Percentiles rank a stretch among this genome's conserved stretches.
Evolutionary conservation across 64 coral and sea anemone species (phyloP).

Genomic region (Hydrozoanthus tunicans): DNA sequence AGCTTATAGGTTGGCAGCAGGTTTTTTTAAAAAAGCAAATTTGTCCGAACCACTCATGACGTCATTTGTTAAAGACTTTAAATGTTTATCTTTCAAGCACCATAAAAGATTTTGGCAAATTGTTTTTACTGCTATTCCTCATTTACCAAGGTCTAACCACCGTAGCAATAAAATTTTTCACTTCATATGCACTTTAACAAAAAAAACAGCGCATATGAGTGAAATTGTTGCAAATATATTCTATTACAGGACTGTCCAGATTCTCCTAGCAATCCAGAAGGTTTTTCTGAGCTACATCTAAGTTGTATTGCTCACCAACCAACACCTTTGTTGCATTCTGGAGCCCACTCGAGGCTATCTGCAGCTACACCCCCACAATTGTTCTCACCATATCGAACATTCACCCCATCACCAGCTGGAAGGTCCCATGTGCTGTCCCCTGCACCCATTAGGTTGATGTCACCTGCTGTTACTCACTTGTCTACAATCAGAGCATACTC

Average conservation of each 20-base stretch:
- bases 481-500: slow-evolving; percentile 62
- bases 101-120: too few species aligned
- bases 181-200: too few species aligned
- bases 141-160: too few species aligned
- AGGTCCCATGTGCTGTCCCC: slow-evolving; percentile 68
- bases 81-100: too few species aligned
- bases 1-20: too few species aligned
- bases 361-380: slow-evolving; percentile 69
- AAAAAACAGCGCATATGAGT: neutral
- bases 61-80: too few species aligned
- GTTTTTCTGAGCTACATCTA: slow-evolving; percentile 38
- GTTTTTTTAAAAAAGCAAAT: too few species aligned
- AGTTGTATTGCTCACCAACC: slow-evolving; percentile 66
- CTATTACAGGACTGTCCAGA: slow-evolving; percentile 72
- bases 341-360: slow-evolving; percentile 71
- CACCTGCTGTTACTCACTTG: slow-evolving; percentile 64
- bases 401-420: slow-evolving; percentile 54
- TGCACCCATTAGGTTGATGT: slow-evolving; percentile 68
- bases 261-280: slow-evolving; percentile 54
- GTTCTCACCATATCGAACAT: slow-evolving; percentile 65
- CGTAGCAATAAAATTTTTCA: too few species aligned
- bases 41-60: too few species aligned
- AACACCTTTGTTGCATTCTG: slow-evolving; percentile 71
- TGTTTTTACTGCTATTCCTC: too few species aligned
- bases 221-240: neutral